A percentile compares a stretch with the other conserved stretches of the same genome.
Evolutionary conservation across 1,140 invertebrate species (phyloP).

Genomic region (Cheumatopsyche charites): DNA sequence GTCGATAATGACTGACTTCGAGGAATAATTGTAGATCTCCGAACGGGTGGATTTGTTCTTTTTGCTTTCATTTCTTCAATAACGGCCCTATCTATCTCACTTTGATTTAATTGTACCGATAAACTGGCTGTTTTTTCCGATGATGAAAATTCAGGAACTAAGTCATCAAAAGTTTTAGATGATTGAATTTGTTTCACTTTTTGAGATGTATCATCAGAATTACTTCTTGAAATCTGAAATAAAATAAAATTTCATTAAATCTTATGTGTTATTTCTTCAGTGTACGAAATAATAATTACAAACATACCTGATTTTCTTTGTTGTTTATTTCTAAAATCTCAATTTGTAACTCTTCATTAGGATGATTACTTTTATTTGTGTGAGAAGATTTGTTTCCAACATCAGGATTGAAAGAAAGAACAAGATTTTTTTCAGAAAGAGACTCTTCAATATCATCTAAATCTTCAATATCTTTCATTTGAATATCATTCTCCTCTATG

Average conservation of each 20-base stretch:
- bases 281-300: no score
- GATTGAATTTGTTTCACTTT: background rate
- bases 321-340: no score
- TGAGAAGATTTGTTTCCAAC: no score
- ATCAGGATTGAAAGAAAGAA: no score
- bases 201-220: background rate
- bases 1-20: background rate
- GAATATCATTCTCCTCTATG: background rate
- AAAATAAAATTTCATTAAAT: slow-evolving; percentile 1
- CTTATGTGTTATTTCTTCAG: no score
- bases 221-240: background rate
- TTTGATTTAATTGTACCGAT: slow-evolving; percentile 37
- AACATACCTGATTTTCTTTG: no score
- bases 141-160: background rate
- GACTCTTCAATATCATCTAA: background rate
- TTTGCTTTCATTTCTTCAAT: slow-evolving; percentile 46
- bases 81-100: slow-evolving; percentile 40
- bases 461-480: background rate
- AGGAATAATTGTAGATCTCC: slow-evolving; percentile 35
- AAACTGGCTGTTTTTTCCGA: slow-evolving; percentile 30
- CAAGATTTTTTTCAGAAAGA: no score
- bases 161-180: background rate
- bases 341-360: no score
- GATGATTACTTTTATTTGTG: no score
- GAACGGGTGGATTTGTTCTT: slow-evolving; percentile 46